A percentile compares a stretch with the other conserved stretches of the same genome.
Conservation (phyloP, 2,113 vertebrate genomes). For the Salminus brasiliensis region DNA sequence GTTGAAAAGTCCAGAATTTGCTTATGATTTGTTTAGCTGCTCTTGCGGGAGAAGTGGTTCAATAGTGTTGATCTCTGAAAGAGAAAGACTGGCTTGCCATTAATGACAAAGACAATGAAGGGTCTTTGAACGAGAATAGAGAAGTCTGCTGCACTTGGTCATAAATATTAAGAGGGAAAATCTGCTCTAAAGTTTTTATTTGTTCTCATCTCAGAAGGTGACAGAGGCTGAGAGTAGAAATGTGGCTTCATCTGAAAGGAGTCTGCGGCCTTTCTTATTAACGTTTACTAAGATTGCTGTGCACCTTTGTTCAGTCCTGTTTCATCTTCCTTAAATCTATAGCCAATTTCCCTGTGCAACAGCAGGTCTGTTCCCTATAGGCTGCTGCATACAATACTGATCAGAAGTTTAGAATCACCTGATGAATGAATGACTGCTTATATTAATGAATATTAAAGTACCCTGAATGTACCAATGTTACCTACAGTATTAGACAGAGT, state of each 20-base stretch:
- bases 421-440: no score
- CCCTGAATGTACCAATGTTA: no score
- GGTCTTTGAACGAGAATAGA: conserved; percentile 1
- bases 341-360: background rate
- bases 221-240: background rate
- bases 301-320: background rate
- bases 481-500: no score
- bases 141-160: background rate
- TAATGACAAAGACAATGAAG: conserved; percentile 8
- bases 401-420: no score
- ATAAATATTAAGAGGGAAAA: background rate
- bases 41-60: conserved; percentile 15
- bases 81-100: background rate
- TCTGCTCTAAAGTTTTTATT: background rate
- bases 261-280: background rate
- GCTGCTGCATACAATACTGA: background rate
- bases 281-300: background rate
- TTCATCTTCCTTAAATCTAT: background rate
- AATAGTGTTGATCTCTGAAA: background rate
- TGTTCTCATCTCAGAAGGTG: background rate
- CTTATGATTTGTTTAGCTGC: conserved; percentile 59
- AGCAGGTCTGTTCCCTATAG: background rate
- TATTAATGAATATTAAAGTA: no score
- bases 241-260: background rate
- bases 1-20: no score